Conservation (phyloP, 2,113 vertebrate species). For the Hoplias malabaricus region DNA sequence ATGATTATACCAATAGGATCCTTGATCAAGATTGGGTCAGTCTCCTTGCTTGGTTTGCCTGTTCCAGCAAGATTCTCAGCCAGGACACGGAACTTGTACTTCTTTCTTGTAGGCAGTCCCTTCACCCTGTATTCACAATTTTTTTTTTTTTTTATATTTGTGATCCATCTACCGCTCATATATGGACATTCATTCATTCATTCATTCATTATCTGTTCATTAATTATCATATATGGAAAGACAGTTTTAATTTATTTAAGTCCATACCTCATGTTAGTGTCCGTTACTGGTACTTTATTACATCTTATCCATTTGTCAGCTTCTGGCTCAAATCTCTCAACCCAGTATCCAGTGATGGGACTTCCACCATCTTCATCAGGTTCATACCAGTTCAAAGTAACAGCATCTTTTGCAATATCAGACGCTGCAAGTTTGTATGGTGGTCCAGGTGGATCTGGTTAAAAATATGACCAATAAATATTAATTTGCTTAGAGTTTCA, state of each 20-base stretch:
- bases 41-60: slow-evolving; percentile 94
- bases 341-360: slow-evolving; percentile 97
- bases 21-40: slow-evolving; percentile 91
- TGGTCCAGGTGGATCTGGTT: slow-evolving; percentile 88
- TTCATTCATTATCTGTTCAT: too few relatives aligned
- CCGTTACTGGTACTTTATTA: slow-evolving; percentile 93
- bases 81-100: slow-evolving; percentile 96
- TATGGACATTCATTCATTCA: too few relatives aligned
- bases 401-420: slow-evolving; percentile 91
- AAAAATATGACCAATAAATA: slow-evolving; percentile 19
- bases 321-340: slow-evolving; percentile 92
- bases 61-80: slow-evolving; percentile 97
- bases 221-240: too few relatives aligned
- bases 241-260: too few relatives aligned
- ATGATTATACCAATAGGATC: slow-evolving; percentile 89
- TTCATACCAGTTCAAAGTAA: slow-evolving; percentile 92
- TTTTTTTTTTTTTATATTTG: too few relatives aligned
- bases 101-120: slow-evolving; percentile 97
- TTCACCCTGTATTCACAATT: slow-evolving; percentile 83
- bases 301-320: slow-evolving; percentile 92
- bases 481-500: not conserved
- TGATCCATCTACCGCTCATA: not conserved
- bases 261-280: slow-evolving; percentile 87
- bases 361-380: slow-evolving; percentile 97
- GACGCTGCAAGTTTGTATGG: slow-evolving; percentile 87